Evolutionary conservation across 2,888 invertebrate genomes (phyloP).

Genomic region (Polylopha cassiicola): DNA sequence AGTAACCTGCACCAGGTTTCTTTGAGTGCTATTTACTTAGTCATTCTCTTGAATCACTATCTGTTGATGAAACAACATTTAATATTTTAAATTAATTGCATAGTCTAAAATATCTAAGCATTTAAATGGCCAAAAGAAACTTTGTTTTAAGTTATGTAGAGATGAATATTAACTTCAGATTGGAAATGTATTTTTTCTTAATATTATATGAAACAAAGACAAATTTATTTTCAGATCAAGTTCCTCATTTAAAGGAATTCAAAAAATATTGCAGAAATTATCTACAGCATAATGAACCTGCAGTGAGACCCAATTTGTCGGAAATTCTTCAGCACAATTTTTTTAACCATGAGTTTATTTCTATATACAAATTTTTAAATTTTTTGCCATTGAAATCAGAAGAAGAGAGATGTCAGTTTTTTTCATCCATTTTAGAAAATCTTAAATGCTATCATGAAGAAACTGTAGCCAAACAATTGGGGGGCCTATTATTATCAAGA

Average conservation of each 20-base stretch:
- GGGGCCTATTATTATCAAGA: slow-evolving; percentile 86
- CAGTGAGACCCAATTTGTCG: slow-evolving; percentile 81
- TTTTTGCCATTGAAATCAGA: slow-evolving; percentile 88
- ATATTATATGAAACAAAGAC: no score
- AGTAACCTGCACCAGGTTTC: no score
- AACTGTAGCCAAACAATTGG: slow-evolving; percentile 88
- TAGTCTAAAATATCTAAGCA: no score
- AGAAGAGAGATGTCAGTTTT: slow-evolving; percentile 86
- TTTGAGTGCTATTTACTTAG: no score
- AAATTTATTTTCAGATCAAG: slow-evolving; percentile 74
- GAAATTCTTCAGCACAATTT: slow-evolving; percentile 83
- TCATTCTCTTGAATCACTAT: no score
- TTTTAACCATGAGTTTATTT: slow-evolving; percentile 91
- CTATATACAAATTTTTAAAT: slow-evolving; percentile 88
- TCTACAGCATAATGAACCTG: slow-evolving; percentile 81
- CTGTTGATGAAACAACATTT: no score
- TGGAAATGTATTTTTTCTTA: no score
- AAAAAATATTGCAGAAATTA: slow-evolving; percentile 82
- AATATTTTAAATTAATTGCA: no score
- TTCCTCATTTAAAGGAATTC: slow-evolving; percentile 83
- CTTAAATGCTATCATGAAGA: slow-evolving; percentile 86
- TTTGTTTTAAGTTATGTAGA: no score
- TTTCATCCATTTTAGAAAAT: slow-evolving; percentile 81
- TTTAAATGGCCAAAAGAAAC: no score
- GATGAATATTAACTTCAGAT: no score